Evolutionary conservation across 2,797 vertebrate species (phyloP).

Genomic region (Sebastes alutus): DNA sequence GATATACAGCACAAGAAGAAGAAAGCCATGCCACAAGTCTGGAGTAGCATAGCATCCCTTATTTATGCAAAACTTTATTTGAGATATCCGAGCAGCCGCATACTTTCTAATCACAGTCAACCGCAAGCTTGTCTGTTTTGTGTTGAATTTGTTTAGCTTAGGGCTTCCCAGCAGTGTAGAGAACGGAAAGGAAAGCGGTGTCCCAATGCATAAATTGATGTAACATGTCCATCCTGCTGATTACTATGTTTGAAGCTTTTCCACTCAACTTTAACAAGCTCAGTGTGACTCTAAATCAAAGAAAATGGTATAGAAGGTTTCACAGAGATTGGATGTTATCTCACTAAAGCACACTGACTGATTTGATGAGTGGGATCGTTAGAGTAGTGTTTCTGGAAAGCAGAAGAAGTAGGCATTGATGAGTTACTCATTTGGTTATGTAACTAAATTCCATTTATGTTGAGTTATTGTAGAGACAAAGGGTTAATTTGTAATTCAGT

Average conservation of each 20-base stretch:
- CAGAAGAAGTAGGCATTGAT: not conserved
- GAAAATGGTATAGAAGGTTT: not conserved
- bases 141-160: not conserved
- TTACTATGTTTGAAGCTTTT: not conserved
- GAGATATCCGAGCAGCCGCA: not conserved
- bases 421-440: constrained; percentile 10
- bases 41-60: not conserved
- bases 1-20: not conserved
- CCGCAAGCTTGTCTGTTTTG: not conserved
- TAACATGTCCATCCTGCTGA: not conserved
- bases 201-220: not conserved
- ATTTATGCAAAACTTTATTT: not conserved
- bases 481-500: not conserved
- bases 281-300: not conserved
- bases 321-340: not conserved
- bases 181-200: not conserved
- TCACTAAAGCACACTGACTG: not conserved
- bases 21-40: not conserved
- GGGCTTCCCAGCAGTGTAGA: not conserved
- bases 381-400: not conserved
- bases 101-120: not conserved
- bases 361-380: not conserved
- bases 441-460: not conserved
- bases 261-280: not conserved
- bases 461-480: not conserved